Base-by-base conservation (phyloP, 1,140 invertebrate species). In the Saccostrea echinata region DNA sequence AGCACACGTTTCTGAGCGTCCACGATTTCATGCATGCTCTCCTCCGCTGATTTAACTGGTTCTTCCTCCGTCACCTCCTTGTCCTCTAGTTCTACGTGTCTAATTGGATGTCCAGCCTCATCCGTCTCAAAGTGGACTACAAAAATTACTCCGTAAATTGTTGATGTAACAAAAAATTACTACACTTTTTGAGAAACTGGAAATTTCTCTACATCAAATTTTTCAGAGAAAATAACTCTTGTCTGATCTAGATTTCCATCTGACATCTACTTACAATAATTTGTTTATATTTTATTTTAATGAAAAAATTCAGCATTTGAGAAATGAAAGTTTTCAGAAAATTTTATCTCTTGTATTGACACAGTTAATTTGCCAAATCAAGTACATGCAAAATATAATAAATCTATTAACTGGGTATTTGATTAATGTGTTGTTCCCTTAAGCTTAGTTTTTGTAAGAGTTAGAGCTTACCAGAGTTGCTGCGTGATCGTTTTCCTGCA, bases 111-210 rank as follows among this genome's bases (percentile, higher is more conserved):
- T 27, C 89, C 91, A 18, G 90, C 84, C 43, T 91, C 90, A 88
- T 92, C 90, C 43, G 91, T 91, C 71, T 93, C 92, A 92, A 94
- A 94, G 86, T 93, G 93, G 11, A 94, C 93, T 92, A 92, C 64
- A 68, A 57, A 24, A 33, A 33, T 16, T 3, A 30, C 61, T 24
- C 11, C 30, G 16, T 13, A 80, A 80, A 24, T 33, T 80, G 24
- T 33, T 3, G 9, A 80, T 24, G 0, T 18, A 8, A 12, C 35
- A 21, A 80, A 43, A 80, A 24, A 24, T 18, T 57, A 57, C 3
- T 57, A 3, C 4, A n/a, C 55, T n/a, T n/a, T 18, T 55, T 9
- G 18, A 55, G n/a, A 55, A 0, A 16, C 53, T 55, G 53, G 53
- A 55, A 55, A 55, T 11, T 3, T 55, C 1, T 1, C 18, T 16